These are phyloP conservation scores for Caloenas nicobarica DNA, from an alignment of 2,113 vertebrate species.

Conservation along the genomic window DNA sequence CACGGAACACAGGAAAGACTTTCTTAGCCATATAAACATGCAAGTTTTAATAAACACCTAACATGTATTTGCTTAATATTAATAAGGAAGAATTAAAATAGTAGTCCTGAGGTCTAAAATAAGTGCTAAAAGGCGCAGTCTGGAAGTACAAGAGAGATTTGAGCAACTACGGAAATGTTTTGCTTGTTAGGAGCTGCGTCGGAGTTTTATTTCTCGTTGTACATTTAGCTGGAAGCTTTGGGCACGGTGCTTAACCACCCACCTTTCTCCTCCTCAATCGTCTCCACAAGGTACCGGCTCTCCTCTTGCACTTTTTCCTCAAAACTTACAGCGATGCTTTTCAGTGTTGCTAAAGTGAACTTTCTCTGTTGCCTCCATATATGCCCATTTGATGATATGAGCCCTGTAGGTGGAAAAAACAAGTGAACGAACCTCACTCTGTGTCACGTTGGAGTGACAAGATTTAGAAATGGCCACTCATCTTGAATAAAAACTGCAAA, in stretches of 20 bases:
- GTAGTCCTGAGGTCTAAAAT: neutral
- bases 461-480: neutral
- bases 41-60: neutral
- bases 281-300: slow-evolving; percentile 71
- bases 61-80: neutral
- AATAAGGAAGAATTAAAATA: neutral
- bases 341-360: slow-evolving; percentile 77
- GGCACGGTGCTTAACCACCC: neutral
- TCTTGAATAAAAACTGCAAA: neutral
- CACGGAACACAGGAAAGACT: accelerated
- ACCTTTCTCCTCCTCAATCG: slow-evolving; percentile 76
- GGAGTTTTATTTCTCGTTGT: neutral
- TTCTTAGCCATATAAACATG: neutral
- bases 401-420: slow-evolving; percentile 51
- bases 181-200: neutral
- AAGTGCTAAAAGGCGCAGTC: neutral
- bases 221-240: neutral
- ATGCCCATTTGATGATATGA: slow-evolving; percentile 70
- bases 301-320: slow-evolving; percentile 83
- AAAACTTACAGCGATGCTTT: slow-evolving; percentile 78
- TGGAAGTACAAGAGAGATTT: neutral
- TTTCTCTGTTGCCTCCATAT: slow-evolving; percentile 80
- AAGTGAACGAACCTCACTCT: neutral
- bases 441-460: neutral
- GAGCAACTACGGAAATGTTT: neutral